A percentile compares a stretch with the other conserved stretches of the same genome.
Conservation (phyloP, 2,797 vertebrate species). For the Sphenodon punctatus region DNA sequence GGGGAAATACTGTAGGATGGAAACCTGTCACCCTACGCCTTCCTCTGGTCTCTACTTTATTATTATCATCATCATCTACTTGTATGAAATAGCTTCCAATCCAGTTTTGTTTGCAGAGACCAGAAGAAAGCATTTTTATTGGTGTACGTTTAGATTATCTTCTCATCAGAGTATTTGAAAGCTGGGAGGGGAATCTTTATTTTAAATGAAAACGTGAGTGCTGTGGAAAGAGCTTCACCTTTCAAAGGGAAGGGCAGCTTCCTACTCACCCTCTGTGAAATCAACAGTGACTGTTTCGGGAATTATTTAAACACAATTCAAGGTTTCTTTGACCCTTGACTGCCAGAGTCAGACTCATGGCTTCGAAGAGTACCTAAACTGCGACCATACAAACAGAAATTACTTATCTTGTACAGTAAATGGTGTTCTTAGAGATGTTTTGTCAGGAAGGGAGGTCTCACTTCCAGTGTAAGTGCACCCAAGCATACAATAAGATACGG, state of each 20-base stretch:
- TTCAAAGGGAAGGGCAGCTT: background rate
- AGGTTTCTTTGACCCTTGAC: background rate
- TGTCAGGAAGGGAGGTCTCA: no score
- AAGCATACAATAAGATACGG: no score
- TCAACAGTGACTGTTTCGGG: background rate
- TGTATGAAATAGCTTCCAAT: no score
- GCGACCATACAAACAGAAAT: background rate
- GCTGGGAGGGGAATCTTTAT: no score
- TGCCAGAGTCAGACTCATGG: background rate
- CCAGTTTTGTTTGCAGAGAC: background rate
- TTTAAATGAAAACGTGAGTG: background rate
- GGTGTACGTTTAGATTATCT: no score
- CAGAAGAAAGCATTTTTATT: background rate
- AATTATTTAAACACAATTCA: background rate
- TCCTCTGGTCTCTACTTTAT: background rate
- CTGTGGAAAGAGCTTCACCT: background rate
- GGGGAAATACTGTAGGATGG: accelerated
- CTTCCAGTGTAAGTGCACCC: no score
- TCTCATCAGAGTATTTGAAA: no score
- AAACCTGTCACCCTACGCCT: background rate
- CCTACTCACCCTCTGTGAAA: background rate
- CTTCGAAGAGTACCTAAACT: background rate
- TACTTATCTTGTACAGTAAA: no score
- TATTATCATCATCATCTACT: no score
- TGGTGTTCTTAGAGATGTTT: no score